Evolutionary conservation across 2,113 vertebrate species (phyloP), one percentile per base, ranked within the genome.

Genomic region (Stomatorhinus ivindoensis): DNA sequence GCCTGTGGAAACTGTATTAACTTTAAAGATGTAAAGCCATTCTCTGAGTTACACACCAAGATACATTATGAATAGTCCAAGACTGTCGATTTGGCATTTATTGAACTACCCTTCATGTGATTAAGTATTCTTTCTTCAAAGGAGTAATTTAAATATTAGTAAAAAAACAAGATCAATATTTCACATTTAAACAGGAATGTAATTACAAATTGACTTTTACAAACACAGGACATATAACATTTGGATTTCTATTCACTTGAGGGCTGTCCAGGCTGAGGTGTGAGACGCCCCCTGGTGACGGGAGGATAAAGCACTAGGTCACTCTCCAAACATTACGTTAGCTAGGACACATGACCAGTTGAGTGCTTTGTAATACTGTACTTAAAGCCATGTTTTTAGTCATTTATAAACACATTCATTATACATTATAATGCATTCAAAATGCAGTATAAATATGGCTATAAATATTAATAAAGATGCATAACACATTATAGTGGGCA

Each of bases 61-160:
- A 90, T 90, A 88, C 92, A 92, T 92, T 88, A 92, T 89, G 87
- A 90, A 90, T 83, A 80, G 91, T 90, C 92, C 91, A 92, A 90
- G 89, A 73, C 88, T 87, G 92, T 91, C 90, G 92, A 92, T 92
- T 91, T 89, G 86, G 88, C 50, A 88, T 88, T 91, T 90, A 80
- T 58, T 88, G 87, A 90, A 91, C 90, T 91, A 91, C 86, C 87
- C 89, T 91, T 90, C 88, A 90, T 90, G 82, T 92, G 92, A 92
- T 92, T 89, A 92, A 91, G 86, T 89, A 89, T 91, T 90, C 89
- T 58, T 88, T 91, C 86, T 92, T 90, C 90, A 89, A 89, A 89
- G 83, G 84, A 89, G 88, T 83, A 87, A 88, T 87, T 91, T 91
- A 90, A 92, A 91, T 90, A 92, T 90, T 89, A 91, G 90, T 65